A percentile compares a stretch with the other conserved stretches of the same genome.
Conservation (phyloP, 2,888 invertebrate species). For the Epirrhoe tristata region DNA sequence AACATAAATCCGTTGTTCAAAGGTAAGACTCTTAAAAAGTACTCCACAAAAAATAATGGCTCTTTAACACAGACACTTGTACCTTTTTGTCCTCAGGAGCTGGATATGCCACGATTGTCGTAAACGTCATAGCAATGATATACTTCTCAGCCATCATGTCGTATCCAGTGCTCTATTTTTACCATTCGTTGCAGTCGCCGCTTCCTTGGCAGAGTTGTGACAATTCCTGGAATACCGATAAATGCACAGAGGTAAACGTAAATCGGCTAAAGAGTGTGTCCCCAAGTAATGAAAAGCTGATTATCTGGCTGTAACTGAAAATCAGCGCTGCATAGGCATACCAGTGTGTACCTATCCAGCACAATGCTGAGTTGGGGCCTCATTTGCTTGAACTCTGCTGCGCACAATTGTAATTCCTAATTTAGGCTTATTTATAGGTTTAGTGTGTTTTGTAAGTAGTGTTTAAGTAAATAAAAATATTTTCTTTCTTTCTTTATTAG, state of each 20-base stretch:
- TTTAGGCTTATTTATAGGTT: too few species aligned
- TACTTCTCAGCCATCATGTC: constrained; percentile 95
- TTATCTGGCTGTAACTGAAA: too few species aligned
- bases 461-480: too few species aligned
- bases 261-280: background rate
- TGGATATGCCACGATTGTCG: constrained; percentile 92
- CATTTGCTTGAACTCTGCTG: too few species aligned
- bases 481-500: too few species aligned
- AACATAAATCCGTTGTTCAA: constrained; percentile 93
- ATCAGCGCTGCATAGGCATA: too few species aligned
- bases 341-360: too few species aligned
- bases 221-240: constrained; percentile 93
- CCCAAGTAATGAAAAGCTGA: background rate
- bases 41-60: background rate
- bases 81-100: constrained; percentile 86
- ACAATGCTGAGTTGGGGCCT: too few species aligned
- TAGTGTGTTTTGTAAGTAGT: too few species aligned
- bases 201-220: constrained; percentile 92
- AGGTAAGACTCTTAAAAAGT: constrained; percentile 80
- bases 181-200: constrained; percentile 87
- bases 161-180: constrained; percentile 93
- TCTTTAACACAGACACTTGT: constrained; percentile 33
- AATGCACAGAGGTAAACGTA: constrained; percentile 86
- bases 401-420: too few species aligned
- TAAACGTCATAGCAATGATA: constrained; percentile 92